These are phyloP conservation scores for Miichthys miiuy DNA, from an alignment of 2,797 vertebrate genomes.

Conservation along the genomic window DNA sequence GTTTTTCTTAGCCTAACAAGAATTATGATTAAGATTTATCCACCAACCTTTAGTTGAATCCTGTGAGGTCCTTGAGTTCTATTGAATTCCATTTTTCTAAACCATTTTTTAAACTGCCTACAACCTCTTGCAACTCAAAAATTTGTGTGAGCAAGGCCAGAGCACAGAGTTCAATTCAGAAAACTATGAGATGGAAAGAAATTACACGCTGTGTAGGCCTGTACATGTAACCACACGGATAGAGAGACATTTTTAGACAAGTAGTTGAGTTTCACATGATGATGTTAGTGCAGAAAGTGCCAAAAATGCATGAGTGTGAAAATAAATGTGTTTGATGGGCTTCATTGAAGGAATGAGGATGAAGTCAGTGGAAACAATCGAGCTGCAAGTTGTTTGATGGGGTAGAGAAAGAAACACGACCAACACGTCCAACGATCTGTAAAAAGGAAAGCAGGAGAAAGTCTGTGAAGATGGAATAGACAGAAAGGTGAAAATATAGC, in stretches of 20 bases:
- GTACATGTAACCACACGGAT: constrained; percentile 31
- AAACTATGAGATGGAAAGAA: constrained; percentile 62
- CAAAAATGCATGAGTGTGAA: constrained; percentile 30
- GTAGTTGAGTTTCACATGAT: constrained; percentile 44
- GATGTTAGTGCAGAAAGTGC: constrained; percentile 30
- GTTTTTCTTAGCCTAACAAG: not conserved
- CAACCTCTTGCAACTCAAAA: not conserved
- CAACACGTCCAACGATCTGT: constrained; percentile 42
- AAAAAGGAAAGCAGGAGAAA: constrained; percentile 35
- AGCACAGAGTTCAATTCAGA: constrained; percentile 25
- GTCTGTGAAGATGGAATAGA: constrained; percentile 26
- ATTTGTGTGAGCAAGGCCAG: constrained; percentile 14
- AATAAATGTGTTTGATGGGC: constrained; percentile 34
- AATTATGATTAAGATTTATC: not conserved
- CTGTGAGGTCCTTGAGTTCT: not conserved
- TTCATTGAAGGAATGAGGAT: constrained; percentile 42
- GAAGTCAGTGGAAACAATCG: constrained; percentile 63
- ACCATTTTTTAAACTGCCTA: constrained; percentile 4
- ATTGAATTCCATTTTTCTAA: not conserved
- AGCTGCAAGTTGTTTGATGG: constrained; percentile 41
- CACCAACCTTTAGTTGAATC: not conserved
- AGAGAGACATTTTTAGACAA: constrained; percentile 36
- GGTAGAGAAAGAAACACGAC: constrained; percentile 25
- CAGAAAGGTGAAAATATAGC: not conserved
- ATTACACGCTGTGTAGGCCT: constrained; percentile 52